Percentiles rank a stretch among this genome's conserved stretches.
Conservation (phyloP, 2,113 vertebrate species). For the Odontophorus gujanensis region DNA sequence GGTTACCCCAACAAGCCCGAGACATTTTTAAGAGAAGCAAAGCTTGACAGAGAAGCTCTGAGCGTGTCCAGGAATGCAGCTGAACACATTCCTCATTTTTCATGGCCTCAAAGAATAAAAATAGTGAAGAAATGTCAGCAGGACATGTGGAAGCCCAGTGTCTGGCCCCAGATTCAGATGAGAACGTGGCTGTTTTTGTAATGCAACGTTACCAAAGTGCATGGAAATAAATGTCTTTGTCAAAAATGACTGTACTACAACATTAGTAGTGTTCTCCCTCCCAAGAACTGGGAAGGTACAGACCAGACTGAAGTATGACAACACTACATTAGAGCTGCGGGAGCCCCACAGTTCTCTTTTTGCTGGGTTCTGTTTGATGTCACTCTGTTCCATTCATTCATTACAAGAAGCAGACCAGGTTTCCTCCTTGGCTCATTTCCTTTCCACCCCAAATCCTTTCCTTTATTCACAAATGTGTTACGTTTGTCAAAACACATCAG, state of each 20-base stretch:
- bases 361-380: not conserved
- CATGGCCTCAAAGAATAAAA: not conserved
- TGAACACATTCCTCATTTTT: not conserved
- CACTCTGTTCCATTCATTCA: not conserved
- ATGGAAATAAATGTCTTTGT: not conserved
- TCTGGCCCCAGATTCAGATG: not conserved
- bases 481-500: not conserved
- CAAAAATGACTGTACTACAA: not conserved
- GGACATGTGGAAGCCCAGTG: not conserved
- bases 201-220: rapidly evolving
- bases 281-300: not conserved
- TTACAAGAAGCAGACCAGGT: not conserved
- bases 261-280: not conserved
- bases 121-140: rapidly evolving
- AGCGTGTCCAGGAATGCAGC: not conserved
- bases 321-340: not conserved
- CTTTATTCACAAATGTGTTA: not conserved
- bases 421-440: not conserved
- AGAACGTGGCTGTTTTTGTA: not conserved
- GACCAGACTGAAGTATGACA: not conserved
- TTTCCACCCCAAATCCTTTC: not conserved
- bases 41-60: not conserved
- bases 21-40: not conserved
- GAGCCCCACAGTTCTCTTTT: not conserved
- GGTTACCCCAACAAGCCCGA: not conserved